Conservation (phyloP, 2,888 invertebrate species). For the Alviniconcha strummeri region DNA sequence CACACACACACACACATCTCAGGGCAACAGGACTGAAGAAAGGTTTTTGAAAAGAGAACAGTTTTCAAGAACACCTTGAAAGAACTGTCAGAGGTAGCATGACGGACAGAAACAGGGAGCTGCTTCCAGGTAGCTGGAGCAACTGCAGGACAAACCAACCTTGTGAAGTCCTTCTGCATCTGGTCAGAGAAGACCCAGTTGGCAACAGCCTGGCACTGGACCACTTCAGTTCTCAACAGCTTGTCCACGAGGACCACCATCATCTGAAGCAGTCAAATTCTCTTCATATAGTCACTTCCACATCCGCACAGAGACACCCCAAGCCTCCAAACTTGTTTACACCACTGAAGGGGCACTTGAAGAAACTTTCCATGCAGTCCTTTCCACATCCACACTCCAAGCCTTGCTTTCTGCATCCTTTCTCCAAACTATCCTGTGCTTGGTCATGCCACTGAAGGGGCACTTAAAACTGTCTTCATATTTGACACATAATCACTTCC, state of each 20-base stretch:
- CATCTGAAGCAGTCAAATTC: constrained; percentile 79
- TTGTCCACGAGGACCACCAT: constrained; percentile 97
- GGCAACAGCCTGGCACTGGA: constrained; percentile 97
- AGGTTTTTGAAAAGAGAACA: too few relatives aligned
- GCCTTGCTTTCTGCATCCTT: too few relatives aligned
- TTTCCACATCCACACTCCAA: neutral
- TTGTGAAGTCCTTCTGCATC: constrained; percentile 92
- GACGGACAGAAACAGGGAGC: too few relatives aligned
- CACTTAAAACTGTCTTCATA: too few relatives aligned
- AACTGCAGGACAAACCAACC: constrained; percentile 70
- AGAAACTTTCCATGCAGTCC: neutral
- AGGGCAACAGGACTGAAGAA: too few relatives aligned
- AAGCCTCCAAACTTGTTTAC: neutral
- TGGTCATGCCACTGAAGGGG: too few relatives aligned
- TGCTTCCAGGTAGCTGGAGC: too few relatives aligned
- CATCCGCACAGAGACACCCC: neutral
- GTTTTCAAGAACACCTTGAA: too few relatives aligned
- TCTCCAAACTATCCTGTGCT: too few relatives aligned
- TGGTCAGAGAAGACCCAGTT: constrained; percentile 98
- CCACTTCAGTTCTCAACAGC: constrained; percentile 96
- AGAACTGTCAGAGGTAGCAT: too few relatives aligned
- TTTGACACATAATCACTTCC: too few relatives aligned
- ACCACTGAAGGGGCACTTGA: neutral
- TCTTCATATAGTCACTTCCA: neutral
- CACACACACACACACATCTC: too few relatives aligned